phyloP scores from a whole-genome alignment of 2,797 vertebrate species.

The Ciconia nigra region DNA sequence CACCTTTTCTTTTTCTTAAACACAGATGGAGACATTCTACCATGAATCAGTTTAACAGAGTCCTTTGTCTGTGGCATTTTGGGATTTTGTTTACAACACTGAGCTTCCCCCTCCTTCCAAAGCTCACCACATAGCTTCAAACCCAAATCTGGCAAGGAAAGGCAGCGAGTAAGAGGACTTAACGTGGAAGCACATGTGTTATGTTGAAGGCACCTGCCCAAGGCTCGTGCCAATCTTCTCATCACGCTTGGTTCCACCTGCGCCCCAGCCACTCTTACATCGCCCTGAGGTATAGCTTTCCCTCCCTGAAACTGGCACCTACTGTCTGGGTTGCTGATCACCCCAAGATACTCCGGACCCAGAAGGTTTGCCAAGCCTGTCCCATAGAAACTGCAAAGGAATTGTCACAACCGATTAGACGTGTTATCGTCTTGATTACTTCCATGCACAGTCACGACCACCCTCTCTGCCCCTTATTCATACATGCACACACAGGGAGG shows the following conservation, averaged over 20 bases:
- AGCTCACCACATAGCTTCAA: background rate
- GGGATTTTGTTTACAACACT: background rate
- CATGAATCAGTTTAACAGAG: slow-evolving; percentile 8
- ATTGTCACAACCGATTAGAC: background rate
- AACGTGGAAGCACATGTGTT: background rate
- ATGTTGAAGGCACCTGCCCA: background rate
- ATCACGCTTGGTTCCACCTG: background rate
- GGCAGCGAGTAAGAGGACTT: background rate
- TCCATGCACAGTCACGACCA: background rate
- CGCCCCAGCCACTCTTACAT: too few relatives aligned
- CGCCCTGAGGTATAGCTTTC: background rate
- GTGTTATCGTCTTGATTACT: background rate
- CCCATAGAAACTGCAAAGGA: background rate
- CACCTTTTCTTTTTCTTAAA: slow-evolving; percentile 70
- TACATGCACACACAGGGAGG: too few relatives aligned
- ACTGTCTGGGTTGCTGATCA: background rate
- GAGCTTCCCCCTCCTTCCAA: background rate
- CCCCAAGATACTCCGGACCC: fast-evolving
- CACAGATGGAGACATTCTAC: background rate
- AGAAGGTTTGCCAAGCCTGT: background rate
- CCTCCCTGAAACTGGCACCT: background rate
- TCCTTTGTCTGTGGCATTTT: slow-evolving; percentile 31
- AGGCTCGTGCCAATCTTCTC: background rate
- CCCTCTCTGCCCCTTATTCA: background rate
- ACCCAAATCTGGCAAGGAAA: background rate